Percentiles rank a stretch among this genome's conserved stretches.
Conservation (phyloP, 2,797 vertebrate genomes). For the Paguma larvata region DNA sequence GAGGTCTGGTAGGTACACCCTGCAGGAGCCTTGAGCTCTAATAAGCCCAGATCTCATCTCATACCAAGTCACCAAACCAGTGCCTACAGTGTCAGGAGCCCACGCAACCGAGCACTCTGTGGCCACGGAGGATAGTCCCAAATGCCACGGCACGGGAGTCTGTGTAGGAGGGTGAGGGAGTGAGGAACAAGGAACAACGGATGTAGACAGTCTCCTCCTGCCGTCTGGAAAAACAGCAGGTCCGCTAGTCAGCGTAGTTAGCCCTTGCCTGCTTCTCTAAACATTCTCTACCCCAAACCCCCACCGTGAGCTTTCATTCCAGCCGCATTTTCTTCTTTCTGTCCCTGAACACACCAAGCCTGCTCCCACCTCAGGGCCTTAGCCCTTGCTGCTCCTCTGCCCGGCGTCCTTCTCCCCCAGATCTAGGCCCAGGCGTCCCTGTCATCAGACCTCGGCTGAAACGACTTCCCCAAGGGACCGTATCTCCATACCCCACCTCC, state of each 20-base stretch:
- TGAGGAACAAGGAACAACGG: neutral
- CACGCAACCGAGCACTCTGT: neutral
- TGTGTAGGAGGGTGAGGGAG: accelerated
- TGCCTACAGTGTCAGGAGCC: neutral
- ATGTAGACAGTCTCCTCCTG: neutral
- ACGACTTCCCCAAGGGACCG: neutral
- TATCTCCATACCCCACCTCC: neutral
- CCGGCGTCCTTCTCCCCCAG: neutral
- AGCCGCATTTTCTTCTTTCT: neutral
- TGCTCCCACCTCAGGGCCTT: neutral
- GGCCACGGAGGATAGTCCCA: neutral
- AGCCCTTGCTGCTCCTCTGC: neutral
- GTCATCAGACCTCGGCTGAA: neutral
- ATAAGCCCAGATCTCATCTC: neutral
- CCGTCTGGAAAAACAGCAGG: neutral
- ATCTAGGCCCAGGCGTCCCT: neutral
- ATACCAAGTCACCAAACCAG: neutral
- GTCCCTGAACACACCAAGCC: neutral
- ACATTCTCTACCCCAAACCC: neutral
- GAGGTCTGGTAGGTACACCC: neutral
- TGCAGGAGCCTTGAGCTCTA: neutral
- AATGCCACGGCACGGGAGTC: accelerated
- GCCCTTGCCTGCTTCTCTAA: neutral
- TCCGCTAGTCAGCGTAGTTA: neutral
- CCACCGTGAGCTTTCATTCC: neutral